A percentile compares a stretch with the other conserved stretches of the same genome.
These are phyloP conservation scores for Ceratotherium simum DNA, from an alignment of 2,113 vertebrate genomes.

Conservation along the genomic window DNA sequence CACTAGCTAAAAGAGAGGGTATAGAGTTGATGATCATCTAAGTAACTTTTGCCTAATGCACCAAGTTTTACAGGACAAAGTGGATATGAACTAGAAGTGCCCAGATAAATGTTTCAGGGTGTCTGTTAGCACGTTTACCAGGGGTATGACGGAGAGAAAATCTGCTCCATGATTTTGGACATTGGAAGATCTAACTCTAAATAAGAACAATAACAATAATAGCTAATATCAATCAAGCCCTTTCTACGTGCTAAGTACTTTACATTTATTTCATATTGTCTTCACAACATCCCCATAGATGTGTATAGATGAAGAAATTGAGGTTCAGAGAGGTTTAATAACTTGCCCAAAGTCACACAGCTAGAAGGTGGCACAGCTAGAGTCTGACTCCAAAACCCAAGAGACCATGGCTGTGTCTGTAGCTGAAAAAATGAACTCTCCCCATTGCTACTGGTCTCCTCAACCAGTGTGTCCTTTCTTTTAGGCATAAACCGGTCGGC, in stretches of 20 bases:
- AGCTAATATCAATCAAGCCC: background rate
- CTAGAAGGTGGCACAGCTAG: background rate
- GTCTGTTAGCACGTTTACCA: background rate
- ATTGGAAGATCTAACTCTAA: slow-evolving; percentile 14
- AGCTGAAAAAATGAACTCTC: background rate
- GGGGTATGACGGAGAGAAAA: background rate
- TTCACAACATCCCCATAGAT: background rate
- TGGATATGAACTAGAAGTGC: background rate
- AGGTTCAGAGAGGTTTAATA: background rate
- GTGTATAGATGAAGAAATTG: background rate
- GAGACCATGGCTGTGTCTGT: background rate
- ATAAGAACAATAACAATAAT: background rate
- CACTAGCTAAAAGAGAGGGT: slow-evolving; percentile 4
- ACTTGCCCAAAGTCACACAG: background rate
- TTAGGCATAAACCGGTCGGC: background rate
- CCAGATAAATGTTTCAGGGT: background rate
- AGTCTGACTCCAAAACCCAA: background rate
- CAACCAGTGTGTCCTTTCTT: background rate
- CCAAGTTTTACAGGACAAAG: background rate
- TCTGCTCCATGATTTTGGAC: background rate
- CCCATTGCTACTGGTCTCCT: background rate
- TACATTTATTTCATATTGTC: background rate
- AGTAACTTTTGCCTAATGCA: background rate
- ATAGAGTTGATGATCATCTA: background rate
- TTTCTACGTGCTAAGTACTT: background rate